Conservation (phyloP, 2,797 vertebrate genomes). For the Chlorospingus semifuscus region DNA sequence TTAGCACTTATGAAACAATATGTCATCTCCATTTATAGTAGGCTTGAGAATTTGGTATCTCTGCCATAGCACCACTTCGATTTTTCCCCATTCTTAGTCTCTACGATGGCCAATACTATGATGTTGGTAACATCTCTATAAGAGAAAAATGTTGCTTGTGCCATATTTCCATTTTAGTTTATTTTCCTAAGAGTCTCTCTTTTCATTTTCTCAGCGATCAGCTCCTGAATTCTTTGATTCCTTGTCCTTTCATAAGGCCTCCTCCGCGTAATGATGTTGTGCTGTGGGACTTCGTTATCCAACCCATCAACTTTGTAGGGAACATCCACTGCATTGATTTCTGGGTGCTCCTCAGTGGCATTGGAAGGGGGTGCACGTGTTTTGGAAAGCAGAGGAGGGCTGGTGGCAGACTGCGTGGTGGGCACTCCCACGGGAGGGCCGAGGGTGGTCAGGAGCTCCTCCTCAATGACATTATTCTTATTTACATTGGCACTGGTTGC, state of each 20-base stretch:
- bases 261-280: conserved; percentile 85
- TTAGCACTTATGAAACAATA: conserved; percentile 46
- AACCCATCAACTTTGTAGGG: conserved; percentile 72
- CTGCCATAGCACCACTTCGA: conserved; percentile 67
- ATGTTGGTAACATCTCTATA: conserved; percentile 71
- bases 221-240: conserved; percentile 95
- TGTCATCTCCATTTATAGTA: conserved; percentile 31
- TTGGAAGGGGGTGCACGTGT: conserved; percentile 34
- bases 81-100: conserved; percentile 29
- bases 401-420: conserved; percentile 24
- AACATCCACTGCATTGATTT: conserved; percentile 86
- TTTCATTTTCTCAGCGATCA: conserved; percentile 90
- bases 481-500: background rate
- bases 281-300: conserved; percentile 82
- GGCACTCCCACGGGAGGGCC: background rate
- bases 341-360: conserved; percentile 75
- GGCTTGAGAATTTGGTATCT: conserved; percentile 61
- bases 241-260: conserved; percentile 86
- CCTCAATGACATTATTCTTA: conserved; percentile 75
- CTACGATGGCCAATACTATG: background rate
- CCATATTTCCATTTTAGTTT: conserved; percentile 69
- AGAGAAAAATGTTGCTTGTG: conserved; percentile 66
- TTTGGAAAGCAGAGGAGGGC: conserved; percentile 32
- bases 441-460: conserved; percentile 70
- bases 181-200: conserved; percentile 78